These are phyloP conservation scores for Sus cebifrons DNA, from an alignment of 2,797 vertebrate species.

Conservation along the genomic window DNA sequence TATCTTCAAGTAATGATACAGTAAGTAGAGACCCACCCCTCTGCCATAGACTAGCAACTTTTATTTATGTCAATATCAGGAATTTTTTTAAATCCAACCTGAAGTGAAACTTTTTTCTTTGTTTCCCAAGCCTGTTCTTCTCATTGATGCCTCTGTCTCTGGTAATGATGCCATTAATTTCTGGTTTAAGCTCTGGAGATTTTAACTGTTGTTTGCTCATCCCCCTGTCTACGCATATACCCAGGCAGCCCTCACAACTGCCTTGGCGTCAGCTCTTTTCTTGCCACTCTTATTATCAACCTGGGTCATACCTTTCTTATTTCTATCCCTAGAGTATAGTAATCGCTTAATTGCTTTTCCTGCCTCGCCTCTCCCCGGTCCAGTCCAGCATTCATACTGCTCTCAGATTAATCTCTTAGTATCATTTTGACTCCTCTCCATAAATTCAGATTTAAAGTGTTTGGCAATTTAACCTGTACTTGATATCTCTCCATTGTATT, in stretches of 20 bases:
- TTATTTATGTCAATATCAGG: constrained; percentile 46
- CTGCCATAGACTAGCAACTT: not conserved
- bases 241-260: not conserved
- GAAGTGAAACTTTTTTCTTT: constrained; percentile 57
- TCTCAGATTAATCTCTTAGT: not conserved
- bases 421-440: not conserved
- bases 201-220: constrained; percentile 37
- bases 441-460: constrained; percentile 48
- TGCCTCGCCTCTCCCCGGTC: not conserved
- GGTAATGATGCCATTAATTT: constrained; percentile 44
- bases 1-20: constrained; percentile 19
- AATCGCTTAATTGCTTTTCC: constrained; percentile 45
- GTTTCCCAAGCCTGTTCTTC: not conserved
- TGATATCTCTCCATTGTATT: not conserved
- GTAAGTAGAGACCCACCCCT: not conserved
- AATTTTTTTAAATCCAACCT: constrained; percentile 47
- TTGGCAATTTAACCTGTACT: not conserved
- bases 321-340: not conserved
- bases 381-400: not conserved
- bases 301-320: constrained; percentile 32
- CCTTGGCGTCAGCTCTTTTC: constrained; percentile 16
- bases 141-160: constrained; percentile 60
- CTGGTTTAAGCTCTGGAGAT: constrained; percentile 38
- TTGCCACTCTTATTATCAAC: constrained; percentile 1
- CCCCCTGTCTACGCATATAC: not conserved